Percentiles rank a stretch among this genome's conserved stretches.
These are phyloP conservation scores for Colletes gigas DNA, from an alignment of 1,140 invertebrate genomes.

Conservation along the genomic window DNA sequence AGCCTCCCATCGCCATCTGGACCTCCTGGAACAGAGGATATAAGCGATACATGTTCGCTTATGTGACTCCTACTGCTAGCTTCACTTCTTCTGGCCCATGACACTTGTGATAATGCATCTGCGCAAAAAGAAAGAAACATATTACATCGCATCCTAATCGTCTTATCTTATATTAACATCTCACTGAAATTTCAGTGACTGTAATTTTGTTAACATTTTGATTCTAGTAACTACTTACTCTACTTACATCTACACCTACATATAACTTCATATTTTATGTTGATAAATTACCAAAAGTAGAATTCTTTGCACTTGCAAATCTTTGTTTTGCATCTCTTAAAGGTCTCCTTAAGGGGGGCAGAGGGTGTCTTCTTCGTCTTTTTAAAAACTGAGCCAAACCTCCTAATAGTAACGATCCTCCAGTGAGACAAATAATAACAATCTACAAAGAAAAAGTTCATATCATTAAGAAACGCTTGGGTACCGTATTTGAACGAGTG, in stretches of 20 bases:
- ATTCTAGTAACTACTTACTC: no score
- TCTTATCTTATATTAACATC: no score
- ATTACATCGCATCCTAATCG: neutral
- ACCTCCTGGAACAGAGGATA: slow-evolving; percentile 77
- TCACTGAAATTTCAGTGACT: neutral
- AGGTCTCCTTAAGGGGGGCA: slow-evolving; percentile 68
- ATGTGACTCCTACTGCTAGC: slow-evolving; percentile 78
- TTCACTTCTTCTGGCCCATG: slow-evolving; percentile 79
- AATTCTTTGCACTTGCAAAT: slow-evolving; percentile 72
- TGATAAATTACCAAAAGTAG: slow-evolving; percentile 76
- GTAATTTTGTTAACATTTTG: neutral
- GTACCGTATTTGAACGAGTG: neutral
- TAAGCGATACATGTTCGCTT: slow-evolving; percentile 76
- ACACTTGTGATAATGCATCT: slow-evolving; percentile 78
- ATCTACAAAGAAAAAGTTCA: slow-evolving; percentile 68
- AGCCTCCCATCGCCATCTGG: slow-evolving; percentile 74
- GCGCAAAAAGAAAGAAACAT: slow-evolving; percentile 27
- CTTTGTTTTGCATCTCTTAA: slow-evolving; percentile 74
- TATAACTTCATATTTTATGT: neutral
- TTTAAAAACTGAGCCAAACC: slow-evolving; percentile 79
- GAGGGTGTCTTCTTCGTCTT: slow-evolving; percentile 74
- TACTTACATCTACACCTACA: neutral
- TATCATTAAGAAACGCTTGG: slow-evolving; percentile 5
- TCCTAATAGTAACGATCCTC: slow-evolving; percentile 76
- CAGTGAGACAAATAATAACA: slow-evolving; percentile 76